A percentile compares a stretch with the other conserved stretches of the same genome.
Conservation (phyloP, 2,113 vertebrate genomes). For the Pungitius pungitius region DNA sequence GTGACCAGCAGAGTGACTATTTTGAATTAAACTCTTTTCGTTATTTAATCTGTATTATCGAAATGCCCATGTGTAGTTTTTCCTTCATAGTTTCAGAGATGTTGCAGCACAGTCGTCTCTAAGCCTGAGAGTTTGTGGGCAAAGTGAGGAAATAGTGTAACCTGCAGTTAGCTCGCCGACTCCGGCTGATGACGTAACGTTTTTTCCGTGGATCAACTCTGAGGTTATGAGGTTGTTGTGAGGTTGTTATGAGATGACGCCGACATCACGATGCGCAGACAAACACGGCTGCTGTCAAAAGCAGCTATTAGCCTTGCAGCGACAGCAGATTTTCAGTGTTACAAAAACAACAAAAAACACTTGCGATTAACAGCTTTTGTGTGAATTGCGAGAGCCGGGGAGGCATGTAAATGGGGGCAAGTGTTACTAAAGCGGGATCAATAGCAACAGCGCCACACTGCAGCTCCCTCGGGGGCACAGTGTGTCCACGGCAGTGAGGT, state of each 20-base stretch:
- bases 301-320: slow-evolving; percentile 24
- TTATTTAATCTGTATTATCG: background rate
- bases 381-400: background rate
- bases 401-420: slow-evolving; percentile 24
- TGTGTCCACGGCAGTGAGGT: slow-evolving; percentile 45
- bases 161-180: background rate
- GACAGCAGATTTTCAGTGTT: slow-evolving; percentile 27
- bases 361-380: slow-evolving; percentile 23
- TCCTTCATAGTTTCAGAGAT: background rate
- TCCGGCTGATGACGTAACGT: slow-evolving; percentile 12
- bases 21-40: background rate
- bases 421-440: slow-evolving; percentile 53
- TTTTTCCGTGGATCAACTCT: slow-evolving; percentile 1
- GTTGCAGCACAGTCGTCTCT: background rate
- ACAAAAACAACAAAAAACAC: slow-evolving; percentile 46
- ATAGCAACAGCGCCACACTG: slow-evolving; percentile 41
- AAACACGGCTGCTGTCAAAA: slow-evolving; percentile 22
- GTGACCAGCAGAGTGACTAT: background rate
- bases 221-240: no score
- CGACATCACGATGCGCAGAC: background rate
- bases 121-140: background rate
- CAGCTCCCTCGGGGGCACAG: slow-evolving; percentile 43
- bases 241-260: background rate
- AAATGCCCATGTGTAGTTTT: background rate
- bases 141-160: background rate